These are phyloP conservation scores for Nibea albiflora DNA, from an alignment of 2,113 vertebrate species.

Conservation along the genomic window DNA sequence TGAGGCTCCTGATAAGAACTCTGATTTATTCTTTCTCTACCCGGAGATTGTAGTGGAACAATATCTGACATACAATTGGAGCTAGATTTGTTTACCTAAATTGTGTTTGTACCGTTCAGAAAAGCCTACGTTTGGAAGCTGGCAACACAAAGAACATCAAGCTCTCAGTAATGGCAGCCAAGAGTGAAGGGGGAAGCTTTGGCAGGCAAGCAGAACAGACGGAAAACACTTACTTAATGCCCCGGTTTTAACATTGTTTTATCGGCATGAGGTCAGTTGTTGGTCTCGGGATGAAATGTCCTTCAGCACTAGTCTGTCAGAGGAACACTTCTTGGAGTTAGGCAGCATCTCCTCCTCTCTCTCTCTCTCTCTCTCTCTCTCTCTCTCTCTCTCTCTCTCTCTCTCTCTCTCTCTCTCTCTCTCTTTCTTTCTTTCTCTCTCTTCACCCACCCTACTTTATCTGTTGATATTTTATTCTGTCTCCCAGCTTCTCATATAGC, in stretches of 20 bases:
- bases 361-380: not conserved
- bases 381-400: not conserved
- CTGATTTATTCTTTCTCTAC: not conserved
- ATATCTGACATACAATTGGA: slow-evolving; percentile 28
- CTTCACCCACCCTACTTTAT: not conserved
- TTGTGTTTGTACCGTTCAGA: slow-evolving; percentile 44
- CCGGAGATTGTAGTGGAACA: slow-evolving; percentile 17
- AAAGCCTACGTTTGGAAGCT: slow-evolving; percentile 35
- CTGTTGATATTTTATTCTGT: slow-evolving; percentile 38
- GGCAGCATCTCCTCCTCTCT: not conserved
- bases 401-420: not conserved
- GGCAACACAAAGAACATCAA: slow-evolving; percentile 44
- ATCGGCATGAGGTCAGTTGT: slow-evolving; percentile 58
- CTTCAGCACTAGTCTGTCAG: slow-evolving; percentile 41
- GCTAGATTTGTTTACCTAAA: slow-evolving; percentile 56
- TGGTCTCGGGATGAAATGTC: slow-evolving; percentile 55
- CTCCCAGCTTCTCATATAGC: slow-evolving; percentile 33
- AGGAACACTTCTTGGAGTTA: slow-evolving; percentile 16
- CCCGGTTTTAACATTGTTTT: slow-evolving; percentile 56
- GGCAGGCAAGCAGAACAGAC: slow-evolving; percentile 60
- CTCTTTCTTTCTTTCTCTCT: not conserved
- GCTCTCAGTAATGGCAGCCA: slow-evolving; percentile 60
- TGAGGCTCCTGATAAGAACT: slow-evolving; percentile 24
- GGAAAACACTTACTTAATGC: slow-evolving; percentile 72
- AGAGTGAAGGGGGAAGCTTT: slow-evolving; percentile 50